Conservation (phyloP, 2,797 vertebrate species). For the Falco biarmicus region DNA sequence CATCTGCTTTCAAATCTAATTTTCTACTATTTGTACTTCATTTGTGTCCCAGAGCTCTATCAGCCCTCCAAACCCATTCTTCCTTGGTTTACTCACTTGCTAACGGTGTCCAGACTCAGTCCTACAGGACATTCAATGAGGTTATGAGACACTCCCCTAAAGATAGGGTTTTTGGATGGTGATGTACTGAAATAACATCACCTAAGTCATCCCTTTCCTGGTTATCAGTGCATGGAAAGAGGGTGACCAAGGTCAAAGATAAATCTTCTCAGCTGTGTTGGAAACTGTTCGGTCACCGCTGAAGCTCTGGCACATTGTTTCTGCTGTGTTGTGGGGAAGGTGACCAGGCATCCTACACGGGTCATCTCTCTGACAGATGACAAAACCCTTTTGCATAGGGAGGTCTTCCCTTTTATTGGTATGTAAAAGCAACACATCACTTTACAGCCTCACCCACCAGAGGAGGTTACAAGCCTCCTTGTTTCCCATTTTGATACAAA, state of each 20-base stretch:
- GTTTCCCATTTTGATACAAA: background rate
- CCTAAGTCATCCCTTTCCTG: background rate
- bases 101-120: background rate
- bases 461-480: background rate
- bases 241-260: background rate
- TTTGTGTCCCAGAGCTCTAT: background rate
- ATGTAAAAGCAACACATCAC: background rate
- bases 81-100: background rate
- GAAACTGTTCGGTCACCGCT: rapidly evolving
- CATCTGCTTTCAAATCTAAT: background rate
- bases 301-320: background rate
- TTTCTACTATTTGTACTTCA: background rate
- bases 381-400: rapidly evolving
- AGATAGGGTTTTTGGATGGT: background rate
- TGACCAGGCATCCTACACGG: background rate
- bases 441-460: background rate
- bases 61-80: background rate
- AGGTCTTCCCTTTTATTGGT: background rate
- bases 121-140: background rate
- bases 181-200: background rate
- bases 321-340: background rate
- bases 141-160: background rate
- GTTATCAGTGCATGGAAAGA: background rate
- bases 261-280: background rate
- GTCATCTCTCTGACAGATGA: background rate